Conservation (phyloP, 2,113 vertebrate genomes). For the Tragelaphus strepsiceros region DNA sequence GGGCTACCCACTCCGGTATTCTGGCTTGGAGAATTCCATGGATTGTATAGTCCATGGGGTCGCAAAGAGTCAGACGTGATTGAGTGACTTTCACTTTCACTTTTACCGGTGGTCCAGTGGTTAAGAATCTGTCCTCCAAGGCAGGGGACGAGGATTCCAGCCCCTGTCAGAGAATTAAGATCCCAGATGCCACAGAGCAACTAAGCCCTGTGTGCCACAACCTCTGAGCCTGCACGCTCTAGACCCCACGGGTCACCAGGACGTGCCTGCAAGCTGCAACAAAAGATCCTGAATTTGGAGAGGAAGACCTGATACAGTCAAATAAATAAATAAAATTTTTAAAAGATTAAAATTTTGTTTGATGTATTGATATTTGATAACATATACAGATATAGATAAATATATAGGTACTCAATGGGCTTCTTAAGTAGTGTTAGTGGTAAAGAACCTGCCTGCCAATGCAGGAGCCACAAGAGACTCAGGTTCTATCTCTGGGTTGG, state of each 20-base stretch:
- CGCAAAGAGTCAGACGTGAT: fast-evolving
- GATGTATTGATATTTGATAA: neutral
- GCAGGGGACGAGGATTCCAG: neutral
- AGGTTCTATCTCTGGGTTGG: neutral
- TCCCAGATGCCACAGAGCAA: neutral
- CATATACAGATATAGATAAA: neutral
- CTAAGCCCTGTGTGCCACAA: fast-evolving
- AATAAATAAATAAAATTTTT: neutral
- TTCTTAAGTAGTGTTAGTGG: neutral
- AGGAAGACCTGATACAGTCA: neutral
- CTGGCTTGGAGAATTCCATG: neutral
- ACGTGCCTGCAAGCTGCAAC: neutral
- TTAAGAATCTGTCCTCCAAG: neutral
- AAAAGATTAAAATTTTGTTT: neutral
- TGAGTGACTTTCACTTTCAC: neutral
- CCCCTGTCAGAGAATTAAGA: neutral
- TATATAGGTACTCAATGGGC: neutral
- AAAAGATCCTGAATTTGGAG: neutral
- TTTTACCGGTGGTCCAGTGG: neutral
- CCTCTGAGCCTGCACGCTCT: neutral
- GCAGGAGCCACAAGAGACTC: neutral
- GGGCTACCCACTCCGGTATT: neutral
- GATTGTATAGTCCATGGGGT: neutral
- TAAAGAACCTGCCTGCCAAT: neutral
- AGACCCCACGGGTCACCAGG: neutral